Evolutionary conservation across 2,797 vertebrate species (phyloP).

Genomic region (Brachyrhaphis roseni): DNA sequence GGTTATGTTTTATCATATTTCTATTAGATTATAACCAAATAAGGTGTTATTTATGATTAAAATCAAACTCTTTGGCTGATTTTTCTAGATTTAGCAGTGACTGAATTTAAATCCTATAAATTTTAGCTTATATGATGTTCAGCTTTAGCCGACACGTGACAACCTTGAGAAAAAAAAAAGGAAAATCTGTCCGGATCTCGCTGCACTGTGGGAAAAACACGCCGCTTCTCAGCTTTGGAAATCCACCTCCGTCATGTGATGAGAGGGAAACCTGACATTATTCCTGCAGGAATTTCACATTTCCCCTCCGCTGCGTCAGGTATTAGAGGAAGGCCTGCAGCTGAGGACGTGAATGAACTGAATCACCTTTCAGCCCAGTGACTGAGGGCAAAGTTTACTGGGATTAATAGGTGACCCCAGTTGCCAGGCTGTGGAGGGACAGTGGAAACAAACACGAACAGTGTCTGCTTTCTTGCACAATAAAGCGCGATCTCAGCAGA

Average conservation of each 20-base stretch:
- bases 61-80: not conserved
- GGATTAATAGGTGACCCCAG: constrained; percentile 21
- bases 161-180: not conserved
- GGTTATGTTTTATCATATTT: not conserved
- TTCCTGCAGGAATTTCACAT: constrained; percentile 4
- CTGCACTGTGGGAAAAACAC: constrained; percentile 28
- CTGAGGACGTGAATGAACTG: constrained; percentile 18
- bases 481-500: constrained; percentile 33
- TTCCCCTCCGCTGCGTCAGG: not conserved
- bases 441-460: constrained; percentile 49
- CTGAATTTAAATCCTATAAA: not conserved
- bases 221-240: constrained; percentile 4
- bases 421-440: constrained; percentile 10
- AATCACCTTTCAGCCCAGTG: constrained; percentile 29
- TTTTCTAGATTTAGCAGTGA: not conserved
- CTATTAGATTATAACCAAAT: not conserved
- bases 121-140: not conserved
- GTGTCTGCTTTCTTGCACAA: constrained; percentile 53
- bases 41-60: not conserved
- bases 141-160: constrained; percentile 25
- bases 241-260: constrained; percentile 46
- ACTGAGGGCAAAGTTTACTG: constrained; percentile 19
- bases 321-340: not conserved
- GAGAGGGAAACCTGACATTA: constrained; percentile 16
- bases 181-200: constrained; percentile 20